Conservation (phyloP, 1,140 invertebrate species). For the Drosophila paulistorum region DNA sequence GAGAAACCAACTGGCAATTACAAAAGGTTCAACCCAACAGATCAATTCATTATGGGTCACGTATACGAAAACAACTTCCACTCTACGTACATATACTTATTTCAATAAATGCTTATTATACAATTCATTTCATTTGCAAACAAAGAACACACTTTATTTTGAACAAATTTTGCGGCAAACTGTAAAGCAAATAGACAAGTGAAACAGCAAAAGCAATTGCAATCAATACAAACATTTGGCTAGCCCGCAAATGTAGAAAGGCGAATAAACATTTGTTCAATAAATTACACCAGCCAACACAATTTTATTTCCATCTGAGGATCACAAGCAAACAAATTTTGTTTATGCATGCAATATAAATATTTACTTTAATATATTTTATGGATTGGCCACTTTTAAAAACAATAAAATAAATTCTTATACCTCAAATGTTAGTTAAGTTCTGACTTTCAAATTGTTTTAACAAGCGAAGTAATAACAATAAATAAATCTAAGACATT, state of each 20-base stretch:
- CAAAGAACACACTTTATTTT: conserved; percentile 12
- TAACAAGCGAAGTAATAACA: too few species aligned
- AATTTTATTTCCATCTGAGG: neutral
- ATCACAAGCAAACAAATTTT: neutral
- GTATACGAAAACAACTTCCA: neutral
- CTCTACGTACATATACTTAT: conserved; percentile 12
- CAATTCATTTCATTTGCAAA: conserved; percentile 24
- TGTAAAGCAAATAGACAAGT: conserved; percentile 3
- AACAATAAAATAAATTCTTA: too few species aligned
- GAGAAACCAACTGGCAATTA: conserved; percentile 21
- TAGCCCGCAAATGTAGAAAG: conserved; percentile 9
- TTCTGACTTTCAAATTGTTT: too few species aligned
- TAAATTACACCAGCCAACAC: conserved; percentile 41
- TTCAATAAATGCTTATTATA: neutral
- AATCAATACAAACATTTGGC: conserved; percentile 28
- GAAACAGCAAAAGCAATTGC: conserved; percentile 14
- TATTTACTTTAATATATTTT: too few species aligned
- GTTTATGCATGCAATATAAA: too few species aligned
- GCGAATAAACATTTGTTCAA: conserved; percentile 48
- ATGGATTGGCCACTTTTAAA: too few species aligned
- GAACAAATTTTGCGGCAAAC: conserved; percentile 23
- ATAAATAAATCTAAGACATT: too few species aligned
- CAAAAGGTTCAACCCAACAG: neutral
- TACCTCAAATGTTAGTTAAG: too few species aligned
- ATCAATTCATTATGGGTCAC: neutral